Base-by-base conservation (phyloP, 2,113 vertebrate genomes). In the Salminus brasiliensis region DNA sequence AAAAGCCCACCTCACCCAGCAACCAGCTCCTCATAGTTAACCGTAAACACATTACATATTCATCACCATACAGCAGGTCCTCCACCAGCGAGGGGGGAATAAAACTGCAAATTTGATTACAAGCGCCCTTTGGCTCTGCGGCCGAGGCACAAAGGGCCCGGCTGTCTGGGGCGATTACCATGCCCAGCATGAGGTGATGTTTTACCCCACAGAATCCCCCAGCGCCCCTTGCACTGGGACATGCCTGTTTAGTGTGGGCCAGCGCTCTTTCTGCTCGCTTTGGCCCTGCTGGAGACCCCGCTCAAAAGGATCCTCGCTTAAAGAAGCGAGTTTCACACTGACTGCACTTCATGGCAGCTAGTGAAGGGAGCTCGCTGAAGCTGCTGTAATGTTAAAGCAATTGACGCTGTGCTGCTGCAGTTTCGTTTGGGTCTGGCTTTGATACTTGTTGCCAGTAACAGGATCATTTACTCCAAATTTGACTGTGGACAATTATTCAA, bases 91-190 rank as follows among this genome's bases (percentile, higher is more conserved):
- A 84, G 69, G 91, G 93, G 94, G 93, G 87, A 88, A 92, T 91
- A 92, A 93, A 85, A 92, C 94, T 95, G 95, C 96, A 97, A 95
- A 98, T 98, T 96, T 97, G 95, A 97, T 97, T 97, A 97, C 96
- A 98, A 96, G 96, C 94, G 97, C 96, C 97, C 96, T 98, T 98
- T 98, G 96, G 95, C 96, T 98, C 95, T 93, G 93, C 93, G 95
- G 95, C 94, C 93, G 86, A 87, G 86, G 86, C 93, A 99, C 96
- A 98, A 99, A 95, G 93, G 96, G 88, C 93, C 87, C 92, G 94
- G 95, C 94, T 97, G 97, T 97, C 96, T 95, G 95, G 95, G 94
- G 95, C 95, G 95, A 97, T 98, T 99, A 97, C 95, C 96, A 97
- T 97, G 96, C 97, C 96, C 96, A 97, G 96, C 97, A 96, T 97